Percentiles rank a stretch among this genome's conserved stretches.
Conservation (phyloP, 2,888 invertebrate genomes). For the Erpobdella octoculata region DNA sequence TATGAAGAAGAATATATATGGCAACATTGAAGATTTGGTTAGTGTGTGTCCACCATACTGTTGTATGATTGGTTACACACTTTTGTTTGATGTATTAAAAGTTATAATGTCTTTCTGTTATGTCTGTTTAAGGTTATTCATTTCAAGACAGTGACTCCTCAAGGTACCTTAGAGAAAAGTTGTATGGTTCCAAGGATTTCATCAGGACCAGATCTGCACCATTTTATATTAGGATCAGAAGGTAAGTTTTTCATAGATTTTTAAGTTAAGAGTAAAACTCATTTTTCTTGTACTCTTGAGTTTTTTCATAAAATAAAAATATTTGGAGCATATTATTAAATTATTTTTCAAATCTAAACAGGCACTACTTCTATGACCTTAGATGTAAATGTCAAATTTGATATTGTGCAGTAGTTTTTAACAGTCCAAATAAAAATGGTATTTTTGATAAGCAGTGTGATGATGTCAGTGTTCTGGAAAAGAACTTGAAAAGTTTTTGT, state of each 20-base stretch:
- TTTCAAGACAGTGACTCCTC: conserved; percentile 75
- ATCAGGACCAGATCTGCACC: conserved; percentile 91
- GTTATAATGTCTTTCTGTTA: neutral
- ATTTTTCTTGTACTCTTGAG: neutral
- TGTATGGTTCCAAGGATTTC: conserved; percentile 74
- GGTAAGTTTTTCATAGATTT: conserved; percentile 53
- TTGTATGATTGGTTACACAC: too few relatives aligned
- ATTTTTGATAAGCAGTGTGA: too few relatives aligned
- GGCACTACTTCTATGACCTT: too few relatives aligned
- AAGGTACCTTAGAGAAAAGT: conserved; percentile 75
- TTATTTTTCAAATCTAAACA: too few relatives aligned
- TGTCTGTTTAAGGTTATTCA: conserved; percentile 62
- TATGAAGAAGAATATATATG: conserved; percentile 97
- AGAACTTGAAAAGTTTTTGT: too few relatives aligned
- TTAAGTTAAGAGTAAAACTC: neutral
- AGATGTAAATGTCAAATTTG: too few relatives aligned
- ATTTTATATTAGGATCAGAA: conserved; percentile 81
- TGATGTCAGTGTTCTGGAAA: too few relatives aligned
- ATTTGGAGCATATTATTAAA: too few relatives aligned
- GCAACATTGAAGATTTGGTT: conserved; percentile 79
- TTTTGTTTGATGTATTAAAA: too few relatives aligned
- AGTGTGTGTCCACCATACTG: conserved; percentile 13
- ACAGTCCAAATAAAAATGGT: too few relatives aligned
- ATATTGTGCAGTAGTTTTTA: too few relatives aligned
- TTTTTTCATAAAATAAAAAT: too few relatives aligned